Base-by-base conservation (phyloP, 2,113 vertebrate genomes). In the Zeus faber region DNA sequence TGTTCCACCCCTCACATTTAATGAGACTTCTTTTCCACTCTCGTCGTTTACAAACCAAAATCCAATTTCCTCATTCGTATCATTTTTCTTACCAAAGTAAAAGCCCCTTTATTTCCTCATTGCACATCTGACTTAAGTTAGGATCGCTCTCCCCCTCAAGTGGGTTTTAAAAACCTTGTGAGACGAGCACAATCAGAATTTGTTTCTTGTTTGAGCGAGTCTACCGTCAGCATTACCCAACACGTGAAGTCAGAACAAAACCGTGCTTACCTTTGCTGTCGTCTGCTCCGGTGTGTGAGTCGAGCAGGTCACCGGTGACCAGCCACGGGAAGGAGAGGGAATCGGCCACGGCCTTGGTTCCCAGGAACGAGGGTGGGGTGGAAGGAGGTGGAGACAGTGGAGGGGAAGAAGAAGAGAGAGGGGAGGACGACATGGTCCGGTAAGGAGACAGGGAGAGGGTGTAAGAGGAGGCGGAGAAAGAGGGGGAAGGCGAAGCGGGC, bases 321-420 rank as follows among this genome's bases (percentile, higher is more conserved):
- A 93, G 89, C 93, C 92, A 93, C 62, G 91, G 76, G 65, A 91
- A 85, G 77, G 87, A 23, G 45, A 57, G 31, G 1, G 65, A 60
- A 55, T 83, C 79, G 5, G 4, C 56, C 35, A 66, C 41, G 5
- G 55, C 70, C 70, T 88, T 87, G 61, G 60, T 73, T 77, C 18
- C 79, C 73, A 81, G 49, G 0, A 74, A 49, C 6, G 37, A 58
- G 41, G 57, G 63, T 54, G 54, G 27, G 16, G 76, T 64, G 50
- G 75, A 49, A 51, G 79, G 54, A n/a, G 35, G 62, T 27, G 64
- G 69, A 67, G 2, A 63, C 43, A 11, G 75, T 66, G 14, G 82
- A 65, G 26, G 73, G 68, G 0, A 54, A 20, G 69, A 39, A 52
- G 52, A 54, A 33, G 72, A 70, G 57, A 49, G 54, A 0, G 69